phyloP scores from a whole-genome alignment of 2,113 vertebrate species.

The Quiscalus mexicanus region DNA sequence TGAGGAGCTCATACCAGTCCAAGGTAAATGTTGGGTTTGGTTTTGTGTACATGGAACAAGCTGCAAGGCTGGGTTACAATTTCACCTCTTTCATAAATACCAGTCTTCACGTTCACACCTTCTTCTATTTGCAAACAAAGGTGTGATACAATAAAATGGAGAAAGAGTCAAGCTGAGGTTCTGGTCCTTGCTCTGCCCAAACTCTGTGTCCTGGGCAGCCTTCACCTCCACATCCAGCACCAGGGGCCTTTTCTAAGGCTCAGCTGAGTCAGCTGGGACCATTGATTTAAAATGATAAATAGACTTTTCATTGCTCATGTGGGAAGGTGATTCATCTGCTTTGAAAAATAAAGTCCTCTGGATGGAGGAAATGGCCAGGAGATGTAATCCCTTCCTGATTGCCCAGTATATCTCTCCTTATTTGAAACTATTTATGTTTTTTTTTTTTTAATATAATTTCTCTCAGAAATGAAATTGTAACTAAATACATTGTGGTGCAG shows the following conservation, averaged over 20 bases:
- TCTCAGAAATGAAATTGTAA: conserved; percentile 56
- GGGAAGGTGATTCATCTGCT: background rate
- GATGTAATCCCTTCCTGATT: conserved; percentile 39
- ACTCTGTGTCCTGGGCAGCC: background rate
- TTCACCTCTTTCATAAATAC: background rate
- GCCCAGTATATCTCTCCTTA: conserved; percentile 43
- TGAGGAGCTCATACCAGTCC: background rate
- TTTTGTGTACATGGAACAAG: background rate
- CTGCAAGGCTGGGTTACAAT: background rate
- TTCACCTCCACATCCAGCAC: background rate
- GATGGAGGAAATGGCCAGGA: conserved; percentile 1
- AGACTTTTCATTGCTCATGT: background rate
- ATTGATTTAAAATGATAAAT: background rate
- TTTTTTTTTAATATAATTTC: background rate
- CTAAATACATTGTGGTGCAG: conserved; percentile 57
- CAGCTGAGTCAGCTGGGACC: background rate
- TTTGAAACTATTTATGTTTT: conserved; percentile 54
- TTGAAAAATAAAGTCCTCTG: background rate
- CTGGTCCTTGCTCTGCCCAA: background rate
- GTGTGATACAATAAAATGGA: background rate
- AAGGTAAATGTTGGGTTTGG: background rate
- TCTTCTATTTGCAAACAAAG: background rate
- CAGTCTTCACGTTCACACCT: background rate
- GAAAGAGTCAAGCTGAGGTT: background rate
- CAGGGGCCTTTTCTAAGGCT: background rate